phyloP scores from a whole-genome alignment of 1,140 invertebrate genomes.

The Temnothorax longispinosus region DNA sequence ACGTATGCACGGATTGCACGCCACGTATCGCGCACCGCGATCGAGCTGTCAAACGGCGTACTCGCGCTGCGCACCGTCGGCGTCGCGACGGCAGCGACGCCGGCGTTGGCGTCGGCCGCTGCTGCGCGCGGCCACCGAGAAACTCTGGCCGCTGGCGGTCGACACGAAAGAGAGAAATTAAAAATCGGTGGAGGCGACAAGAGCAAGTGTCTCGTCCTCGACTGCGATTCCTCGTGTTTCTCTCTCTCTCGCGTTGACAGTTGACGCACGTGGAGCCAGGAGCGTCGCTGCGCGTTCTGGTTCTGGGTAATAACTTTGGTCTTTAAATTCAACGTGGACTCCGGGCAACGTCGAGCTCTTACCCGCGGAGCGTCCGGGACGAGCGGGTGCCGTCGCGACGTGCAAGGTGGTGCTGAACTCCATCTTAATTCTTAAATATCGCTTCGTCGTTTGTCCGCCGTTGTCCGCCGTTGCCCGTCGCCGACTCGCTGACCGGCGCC shows the following conservation, averaged over 20 bases:
- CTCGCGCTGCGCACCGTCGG: constrained; percentile 41
- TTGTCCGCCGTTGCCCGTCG: too few species aligned
- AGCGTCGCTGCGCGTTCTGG: background rate
- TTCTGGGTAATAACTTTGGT: background rate
- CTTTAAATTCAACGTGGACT: background rate
- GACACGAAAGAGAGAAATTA: too few species aligned
- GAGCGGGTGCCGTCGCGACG: too few species aligned
- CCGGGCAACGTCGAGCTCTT: background rate
- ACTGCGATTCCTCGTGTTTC: too few species aligned
- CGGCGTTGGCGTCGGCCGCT: background rate
- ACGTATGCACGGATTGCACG: background rate
- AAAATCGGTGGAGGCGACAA: background rate
- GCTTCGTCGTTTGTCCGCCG: too few species aligned
- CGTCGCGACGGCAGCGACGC: constrained; percentile 51
- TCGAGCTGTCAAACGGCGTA: constrained; percentile 65
- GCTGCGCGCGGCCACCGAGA: background rate
- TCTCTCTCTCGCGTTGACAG: too few species aligned
- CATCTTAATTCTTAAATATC: too few species aligned
- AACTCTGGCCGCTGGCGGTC: too few species aligned
- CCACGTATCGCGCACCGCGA: constrained; percentile 39
- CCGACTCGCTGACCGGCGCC: too few species aligned
- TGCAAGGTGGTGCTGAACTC: too few species aligned
- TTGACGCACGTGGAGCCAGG: too few species aligned
- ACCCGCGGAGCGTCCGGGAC: background rate
- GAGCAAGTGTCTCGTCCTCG: too few species aligned